A percentile compares a stretch with the other conserved stretches of the same genome.
These are phyloP conservation scores for Perognathus longimembris DNA, from an alignment of 2,113 vertebrate genomes.

Conservation along the genomic window DNA sequence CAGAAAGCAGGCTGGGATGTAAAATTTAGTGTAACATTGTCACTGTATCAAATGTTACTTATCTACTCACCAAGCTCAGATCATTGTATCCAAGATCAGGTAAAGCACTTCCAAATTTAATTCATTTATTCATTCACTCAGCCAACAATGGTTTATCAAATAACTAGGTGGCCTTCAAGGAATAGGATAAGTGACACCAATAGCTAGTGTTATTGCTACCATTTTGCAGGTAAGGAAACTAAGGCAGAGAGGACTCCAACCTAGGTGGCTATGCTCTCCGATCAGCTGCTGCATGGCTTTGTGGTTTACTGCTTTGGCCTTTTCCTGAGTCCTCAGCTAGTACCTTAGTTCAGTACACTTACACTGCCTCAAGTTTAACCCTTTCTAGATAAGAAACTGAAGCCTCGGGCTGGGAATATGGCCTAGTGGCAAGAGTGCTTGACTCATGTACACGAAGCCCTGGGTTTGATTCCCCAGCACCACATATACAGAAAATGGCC, in stretches of 20 bases:
- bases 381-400: constrained; percentile 5
- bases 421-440: too few relatives aligned
- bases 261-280: background rate
- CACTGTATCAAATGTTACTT: background rate
- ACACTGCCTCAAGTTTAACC: background rate
- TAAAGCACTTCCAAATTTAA: background rate
- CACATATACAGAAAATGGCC: too few relatives aligned
- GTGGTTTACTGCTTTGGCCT: background rate
- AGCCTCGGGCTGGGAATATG: too few relatives aligned
- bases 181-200: background rate
- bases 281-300: background rate
- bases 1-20: background rate
- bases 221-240: constrained; percentile 21
- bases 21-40: background rate
- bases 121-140: background rate
- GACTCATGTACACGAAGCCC: too few relatives aligned
- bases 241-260: background rate
- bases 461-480: too few relatives aligned
- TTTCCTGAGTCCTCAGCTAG: background rate
- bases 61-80: background rate
- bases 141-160: background rate
- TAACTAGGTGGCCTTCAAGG: background rate
- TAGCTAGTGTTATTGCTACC: background rate
- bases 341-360: background rate
- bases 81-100: background rate